A percentile compares a stretch with the other conserved stretches of the same genome.
phyloP scores from a whole-genome alignment of 2,797 vertebrate genomes.

The Liasis olivaceus region DNA sequence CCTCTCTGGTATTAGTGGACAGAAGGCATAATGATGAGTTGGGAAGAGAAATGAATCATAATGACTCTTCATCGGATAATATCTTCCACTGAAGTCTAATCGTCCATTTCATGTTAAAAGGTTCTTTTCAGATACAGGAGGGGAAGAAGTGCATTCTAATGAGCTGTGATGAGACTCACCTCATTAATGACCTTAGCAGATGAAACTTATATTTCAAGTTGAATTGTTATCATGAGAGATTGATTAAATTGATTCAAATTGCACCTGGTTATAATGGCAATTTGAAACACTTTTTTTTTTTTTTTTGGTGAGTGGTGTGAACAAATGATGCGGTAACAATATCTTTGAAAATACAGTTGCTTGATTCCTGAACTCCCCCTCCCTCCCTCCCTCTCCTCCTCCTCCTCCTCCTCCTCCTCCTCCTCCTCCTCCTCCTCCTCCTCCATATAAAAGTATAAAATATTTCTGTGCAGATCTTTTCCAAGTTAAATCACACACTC shows the following conservation, averaged over 20 bases:
- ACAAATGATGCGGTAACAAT: constrained; percentile 16
- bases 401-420: not conserved
- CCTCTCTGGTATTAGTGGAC: constrained; percentile 37
- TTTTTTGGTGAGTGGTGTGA: not conserved
- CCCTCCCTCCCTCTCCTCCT: too few relatives aligned
- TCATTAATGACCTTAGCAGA: constrained; percentile 63
- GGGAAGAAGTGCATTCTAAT: constrained; percentile 34
- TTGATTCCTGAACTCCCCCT: not conserved
- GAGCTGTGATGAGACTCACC: constrained; percentile 56
- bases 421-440: not conserved
- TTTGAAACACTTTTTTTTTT: constrained; percentile 46
- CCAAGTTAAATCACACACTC: not conserved
- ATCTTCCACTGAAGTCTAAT: constrained; percentile 53
- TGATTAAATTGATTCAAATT: constrained; percentile 65
- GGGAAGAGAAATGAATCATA: constrained; percentile 48
- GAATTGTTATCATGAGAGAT: constrained; percentile 59
- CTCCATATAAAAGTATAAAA: not conserved
- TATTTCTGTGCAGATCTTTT: not conserved
- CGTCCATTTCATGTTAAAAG: constrained; percentile 49
- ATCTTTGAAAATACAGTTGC: constrained; percentile 26
- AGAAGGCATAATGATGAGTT: constrained; percentile 50
- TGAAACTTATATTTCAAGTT: constrained; percentile 62
- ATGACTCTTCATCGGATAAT: constrained; percentile 55
- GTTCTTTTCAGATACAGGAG: constrained; percentile 30
- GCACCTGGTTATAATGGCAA: constrained; percentile 39